These are phyloP conservation scores for Spinibarbus caldwelli DNA, from an alignment of 2,797 vertebrate genomes.

Conservation along the genomic window DNA sequence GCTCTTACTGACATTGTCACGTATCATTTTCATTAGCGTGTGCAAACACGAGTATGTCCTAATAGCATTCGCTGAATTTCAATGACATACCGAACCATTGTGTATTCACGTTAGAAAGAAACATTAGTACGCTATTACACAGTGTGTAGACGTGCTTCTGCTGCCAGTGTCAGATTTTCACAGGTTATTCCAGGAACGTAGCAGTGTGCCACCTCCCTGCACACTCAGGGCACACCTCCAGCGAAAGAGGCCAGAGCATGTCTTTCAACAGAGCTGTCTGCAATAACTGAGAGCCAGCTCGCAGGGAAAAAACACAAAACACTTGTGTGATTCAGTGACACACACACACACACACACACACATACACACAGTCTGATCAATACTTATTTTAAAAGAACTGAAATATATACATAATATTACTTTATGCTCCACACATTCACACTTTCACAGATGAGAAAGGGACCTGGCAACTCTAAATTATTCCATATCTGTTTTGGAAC, in stretches of 20 bases:
- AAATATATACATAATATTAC: slow-evolving; percentile 24
- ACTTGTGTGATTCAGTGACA: slow-evolving; percentile 52
- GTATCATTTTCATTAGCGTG: background rate
- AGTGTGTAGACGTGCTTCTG: slow-evolving; percentile 22
- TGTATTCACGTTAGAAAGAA: slow-evolving; percentile 20
- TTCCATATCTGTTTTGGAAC: slow-evolving; percentile 1
- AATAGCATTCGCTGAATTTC: slow-evolving; percentile 12
- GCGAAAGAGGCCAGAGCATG: slow-evolving; percentile 63
- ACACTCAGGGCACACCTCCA: slow-evolving; percentile 49
- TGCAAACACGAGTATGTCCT: slow-evolving; percentile 1
- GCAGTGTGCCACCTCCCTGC: slow-evolving; percentile 46
- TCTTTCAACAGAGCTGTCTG: slow-evolving; percentile 69
- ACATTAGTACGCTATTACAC: slow-evolving; percentile 40
- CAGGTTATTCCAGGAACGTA: slow-evolving; percentile 60
- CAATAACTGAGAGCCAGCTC: slow-evolving; percentile 69
- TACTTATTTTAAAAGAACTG: background rate
- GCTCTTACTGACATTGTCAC: background rate
- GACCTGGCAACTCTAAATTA: background rate
- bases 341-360: background rate
- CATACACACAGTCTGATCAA: background rate
- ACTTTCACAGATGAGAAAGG: background rate
- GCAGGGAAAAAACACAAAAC: slow-evolving; percentile 56
- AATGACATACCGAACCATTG: background rate
- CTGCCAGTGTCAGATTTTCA: slow-evolving; percentile 55
- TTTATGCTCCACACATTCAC: background rate